Evolutionary conservation across 2,113 vertebrate genomes (phyloP), one percentile per base, ranked within the genome.

Genomic region (Chionodraco myersi): DNA sequence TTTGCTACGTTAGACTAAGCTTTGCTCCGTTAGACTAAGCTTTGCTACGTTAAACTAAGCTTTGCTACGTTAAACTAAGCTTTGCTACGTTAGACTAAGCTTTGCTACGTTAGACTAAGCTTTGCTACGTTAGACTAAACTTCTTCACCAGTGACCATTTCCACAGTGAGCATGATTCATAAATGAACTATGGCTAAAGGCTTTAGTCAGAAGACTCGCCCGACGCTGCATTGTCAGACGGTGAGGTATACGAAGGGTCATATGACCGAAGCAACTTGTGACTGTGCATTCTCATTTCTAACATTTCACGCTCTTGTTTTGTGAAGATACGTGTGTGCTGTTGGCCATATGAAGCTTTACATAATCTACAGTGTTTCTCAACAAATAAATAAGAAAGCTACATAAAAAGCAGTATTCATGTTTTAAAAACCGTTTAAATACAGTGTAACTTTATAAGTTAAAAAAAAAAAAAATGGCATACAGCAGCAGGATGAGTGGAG

Each of bases 321-420:
- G 63, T 67, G 60, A 59, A 54, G 47, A 75, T 4, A 56, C 36
- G 18, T n/a, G 23, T 5, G 36, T 41, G 36, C 36, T 41, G 7
- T 16, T 16, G 12, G 26, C 3, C 16, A 48, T 12, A 60, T 14
- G 12, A 68, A 26, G 47, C 6, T 47, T 47, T 13, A 64, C 10
- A 65, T 15, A 21, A 21, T 45, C 63, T 62, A 64, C n/a, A 73
- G 49, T 18, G 10, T 18, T 13, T 67, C 10, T 58, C n/a, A 51
- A 48, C 5, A 78, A 72, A 76, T 83, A 83, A 88, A 85, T 62
- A 80, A 53, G 0, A 44, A 48, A 10, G 49, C 30, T 62, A 71
- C 3, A 61, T 12, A 3, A n/a, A n/a, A n/a, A n/a, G 41, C 56
- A 79, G 57, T 21, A 45, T 36, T 61, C 10, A 6, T 21, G 1